Conservation (phyloP, 2,797 vertebrate genomes). For the Echiichthys vipera region DNA sequence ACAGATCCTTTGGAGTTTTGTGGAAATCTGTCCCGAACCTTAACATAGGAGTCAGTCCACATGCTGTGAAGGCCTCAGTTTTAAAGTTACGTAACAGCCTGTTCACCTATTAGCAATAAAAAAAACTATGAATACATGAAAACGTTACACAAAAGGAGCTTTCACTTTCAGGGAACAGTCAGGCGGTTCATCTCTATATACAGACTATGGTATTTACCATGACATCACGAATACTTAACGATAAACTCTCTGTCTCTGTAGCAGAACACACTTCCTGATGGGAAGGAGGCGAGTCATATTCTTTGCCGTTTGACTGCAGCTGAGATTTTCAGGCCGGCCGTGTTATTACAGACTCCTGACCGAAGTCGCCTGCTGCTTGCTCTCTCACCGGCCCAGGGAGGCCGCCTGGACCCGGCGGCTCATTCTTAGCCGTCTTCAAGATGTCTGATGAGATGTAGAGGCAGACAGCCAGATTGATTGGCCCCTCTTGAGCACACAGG, state of each 20-base stretch:
- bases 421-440: slow-evolving; percentile 64
- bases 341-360: slow-evolving; percentile 32
- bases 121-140: too few species aligned
- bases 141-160: too few species aligned
- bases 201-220: not conserved
- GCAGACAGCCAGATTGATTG: slow-evolving; percentile 76
- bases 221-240: not conserved
- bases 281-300: not conserved
- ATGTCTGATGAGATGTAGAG: slow-evolving; percentile 75
- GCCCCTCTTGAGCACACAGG: slow-evolving; percentile 70
- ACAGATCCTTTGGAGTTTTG: too few species aligned
- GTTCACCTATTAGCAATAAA: too few species aligned
- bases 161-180: too few species aligned
- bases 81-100: too few species aligned
- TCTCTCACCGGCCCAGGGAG: slow-evolving; percentile 40
- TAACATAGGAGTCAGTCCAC: too few species aligned
- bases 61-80: too few species aligned
- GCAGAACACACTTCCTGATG: not conserved
- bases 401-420: slow-evolving; percentile 49
- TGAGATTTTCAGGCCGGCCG: slow-evolving; percentile 22
- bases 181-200: too few species aligned
- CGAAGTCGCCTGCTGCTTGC: slow-evolving; percentile 33
- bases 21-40: too few species aligned
- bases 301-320: slow-evolving; percentile 6
- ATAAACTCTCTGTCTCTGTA: not conserved